These are phyloP conservation scores for Gari tellinella DNA, from an alignment of 2,888 invertebrate genomes.

Conservation along the genomic window DNA sequence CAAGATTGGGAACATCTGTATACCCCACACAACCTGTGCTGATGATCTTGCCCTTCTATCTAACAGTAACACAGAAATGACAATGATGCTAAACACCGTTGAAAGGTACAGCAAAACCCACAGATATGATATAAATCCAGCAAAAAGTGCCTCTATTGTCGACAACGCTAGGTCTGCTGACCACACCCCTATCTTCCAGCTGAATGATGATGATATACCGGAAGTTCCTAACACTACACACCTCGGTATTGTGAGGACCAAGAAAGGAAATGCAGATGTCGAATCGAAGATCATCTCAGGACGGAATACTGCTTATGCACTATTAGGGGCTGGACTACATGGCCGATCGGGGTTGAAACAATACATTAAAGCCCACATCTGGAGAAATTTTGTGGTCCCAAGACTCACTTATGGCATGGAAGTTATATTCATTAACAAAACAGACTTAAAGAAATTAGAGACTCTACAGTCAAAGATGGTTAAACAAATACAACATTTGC, in stretches of 20 bases:
- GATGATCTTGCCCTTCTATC: slow-evolving; percentile 13
- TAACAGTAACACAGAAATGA: not conserved
- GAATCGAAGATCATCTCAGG: slow-evolving; percentile 2
- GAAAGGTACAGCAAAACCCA: slow-evolving; percentile 1
- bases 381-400: not conserved
- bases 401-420: not conserved
- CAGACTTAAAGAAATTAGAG: not conserved
- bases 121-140: slow-evolving; percentile 6
- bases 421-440: not conserved
- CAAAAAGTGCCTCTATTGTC: not conserved
- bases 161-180: not conserved
- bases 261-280: not conserved
- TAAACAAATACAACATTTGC: slow-evolving; percentile 10
- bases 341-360: not conserved
- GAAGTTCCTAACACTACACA: not conserved
- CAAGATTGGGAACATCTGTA: slow-evolving; percentile 1
- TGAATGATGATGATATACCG: not conserved
- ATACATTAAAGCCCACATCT: not conserved
- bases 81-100: not conserved
- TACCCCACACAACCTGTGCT: slow-evolving; percentile 13
- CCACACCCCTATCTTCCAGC: not conserved
- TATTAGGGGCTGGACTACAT: slow-evolving; percentile 16
- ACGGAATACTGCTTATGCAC: not conserved
- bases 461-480: not conserved
- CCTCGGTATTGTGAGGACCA: not conserved